Evolutionary conservation across 2,797 vertebrate species (phyloP).

Genomic region (Brachyalestes nurse): DNA sequence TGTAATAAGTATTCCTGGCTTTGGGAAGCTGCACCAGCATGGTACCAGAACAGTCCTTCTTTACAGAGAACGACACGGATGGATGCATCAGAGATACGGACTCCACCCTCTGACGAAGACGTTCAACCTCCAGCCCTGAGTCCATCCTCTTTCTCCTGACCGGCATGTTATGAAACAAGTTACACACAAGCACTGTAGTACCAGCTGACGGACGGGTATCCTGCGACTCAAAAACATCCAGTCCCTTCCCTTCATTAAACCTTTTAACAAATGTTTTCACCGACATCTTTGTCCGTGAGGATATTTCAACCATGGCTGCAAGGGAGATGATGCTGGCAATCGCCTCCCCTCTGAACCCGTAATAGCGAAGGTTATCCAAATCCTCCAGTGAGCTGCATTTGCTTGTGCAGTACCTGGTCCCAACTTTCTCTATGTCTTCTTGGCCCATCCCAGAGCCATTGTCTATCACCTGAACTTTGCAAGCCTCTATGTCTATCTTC

Average conservation of each 20-base stretch:
- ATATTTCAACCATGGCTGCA: slow-evolving; percentile 87
- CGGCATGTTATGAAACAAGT: slow-evolving; percentile 91
- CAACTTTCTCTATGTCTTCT: slow-evolving; percentile 83
- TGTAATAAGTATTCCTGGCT: slow-evolving; percentile 83
- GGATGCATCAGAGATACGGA: slow-evolving; percentile 91
- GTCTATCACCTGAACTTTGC: slow-evolving; percentile 92
- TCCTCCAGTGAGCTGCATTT: slow-evolving; percentile 87
- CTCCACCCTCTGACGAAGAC: slow-evolving; percentile 88
- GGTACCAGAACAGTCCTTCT: slow-evolving; percentile 85
- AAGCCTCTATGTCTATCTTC: slow-evolving; percentile 87
- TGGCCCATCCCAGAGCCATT: slow-evolving; percentile 86
- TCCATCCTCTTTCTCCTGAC: slow-evolving; percentile 90
- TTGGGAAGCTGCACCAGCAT: slow-evolving; percentile 92
- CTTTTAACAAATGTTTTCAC: slow-evolving; percentile 86
- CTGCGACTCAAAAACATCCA: slow-evolving; percentile 82
- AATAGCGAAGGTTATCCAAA: slow-evolving; percentile 84
- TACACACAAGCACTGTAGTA: slow-evolving; percentile 88
- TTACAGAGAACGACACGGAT: slow-evolving; percentile 89
- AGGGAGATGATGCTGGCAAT: slow-evolving; percentile 87
- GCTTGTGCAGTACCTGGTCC: slow-evolving; percentile 88
- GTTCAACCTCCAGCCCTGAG: slow-evolving; percentile 86
- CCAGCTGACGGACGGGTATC: slow-evolving; percentile 83
- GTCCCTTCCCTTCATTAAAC: slow-evolving; percentile 83
- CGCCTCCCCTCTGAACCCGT: slow-evolving; percentile 94
- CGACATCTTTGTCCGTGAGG: slow-evolving; percentile 80